Base-by-base conservation (phyloP, 2,113 vertebrate species). In the Charadrius vociferus region DNA sequence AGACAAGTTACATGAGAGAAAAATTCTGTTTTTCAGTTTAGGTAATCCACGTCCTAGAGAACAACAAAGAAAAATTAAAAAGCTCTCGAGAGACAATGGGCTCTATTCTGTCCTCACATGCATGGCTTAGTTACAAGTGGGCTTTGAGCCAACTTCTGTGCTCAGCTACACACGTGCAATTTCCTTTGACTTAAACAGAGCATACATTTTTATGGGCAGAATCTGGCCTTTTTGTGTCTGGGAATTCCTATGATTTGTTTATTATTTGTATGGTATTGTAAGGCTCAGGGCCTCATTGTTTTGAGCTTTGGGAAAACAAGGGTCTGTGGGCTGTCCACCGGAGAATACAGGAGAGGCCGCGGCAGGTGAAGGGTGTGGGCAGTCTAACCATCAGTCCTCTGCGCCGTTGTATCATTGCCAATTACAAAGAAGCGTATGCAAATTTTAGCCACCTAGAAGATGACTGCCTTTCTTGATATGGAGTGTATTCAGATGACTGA, bases 1-100 rank as follows among this genome's bases (percentile, higher is more conserved):
- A 95, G 43, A 30, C 9, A 63, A 0, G 2, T 45, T 73, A 50
- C 6, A n/a, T 29, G 59, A 41, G 22, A 77, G 66, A 68, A 80
- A 94, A 91, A 66, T 45, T 81, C 72, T 84, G 27, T 0, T 86
- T 93, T 94, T 73, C 49, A 66, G 53, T 66, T 95, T 91, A 77
- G 36, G 50, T 75, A 93, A 82, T 91, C 89, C 37, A 55, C 29
- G 58, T 95, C 37, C 70, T 50, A 80, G 84, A 90, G 49, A 91
- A 95, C 29, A 95, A 94, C 49, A 93, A 82, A 91, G 37, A 37
- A 94, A 96, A 94, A 73, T 62, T 82, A 47, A 85, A 97, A 90
- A 80, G n/a, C 66, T 88, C 74, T 88, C 49, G 61, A 89, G 86
- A 83, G 74, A 95, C 91, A 94, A 88, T 90, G 87, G 81, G 32